Evolutionary conservation across 2,888 invertebrate genomes (phyloP).

Genomic region (Noctua comes): DNA sequence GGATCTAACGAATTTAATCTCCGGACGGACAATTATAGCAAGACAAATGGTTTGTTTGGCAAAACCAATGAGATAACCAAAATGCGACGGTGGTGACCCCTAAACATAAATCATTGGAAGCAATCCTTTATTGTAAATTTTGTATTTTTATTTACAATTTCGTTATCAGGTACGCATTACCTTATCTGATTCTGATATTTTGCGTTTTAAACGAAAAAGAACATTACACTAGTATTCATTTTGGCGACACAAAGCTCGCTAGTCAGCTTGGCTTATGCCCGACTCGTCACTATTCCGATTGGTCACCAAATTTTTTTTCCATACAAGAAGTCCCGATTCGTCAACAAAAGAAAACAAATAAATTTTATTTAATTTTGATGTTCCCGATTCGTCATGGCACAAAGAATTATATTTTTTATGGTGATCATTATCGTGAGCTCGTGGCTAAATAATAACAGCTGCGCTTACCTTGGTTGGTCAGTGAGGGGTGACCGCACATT

Average conservation of each 20-base stretch:
- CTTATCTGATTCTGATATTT: slow-evolving; percentile 12
- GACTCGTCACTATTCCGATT: too few relatives aligned
- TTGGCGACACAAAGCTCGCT: background rate
- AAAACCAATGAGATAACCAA: slow-evolving; percentile 61
- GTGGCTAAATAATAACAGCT: too few relatives aligned
- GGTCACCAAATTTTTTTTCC: too few relatives aligned
- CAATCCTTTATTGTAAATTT: slow-evolving; percentile 26
- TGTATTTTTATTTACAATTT: slow-evolving; percentile 11
- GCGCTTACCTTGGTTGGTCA: too few relatives aligned
- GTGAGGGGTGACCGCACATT: too few relatives aligned
- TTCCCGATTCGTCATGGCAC: too few relatives aligned
- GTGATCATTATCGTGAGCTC: background rate
- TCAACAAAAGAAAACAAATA: too few relatives aligned
- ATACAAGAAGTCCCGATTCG: too few relatives aligned
- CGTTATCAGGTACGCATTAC: background rate
- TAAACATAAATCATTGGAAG: slow-evolving; percentile 49
- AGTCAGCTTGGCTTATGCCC: too few relatives aligned
- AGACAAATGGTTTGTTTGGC: slow-evolving; percentile 71
- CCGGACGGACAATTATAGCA: slow-evolving; percentile 64
- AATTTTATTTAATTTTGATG: too few relatives aligned
- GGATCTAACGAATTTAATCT: slow-evolving; percentile 70
- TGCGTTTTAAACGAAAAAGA: background rate
- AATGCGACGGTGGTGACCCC: slow-evolving; percentile 44
- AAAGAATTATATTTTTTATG: too few relatives aligned
- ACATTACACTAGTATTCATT: background rate